Percentiles rank a stretch among this genome's conserved stretches.
These are phyloP conservation scores for Podarcis siculus DNA, from an alignment of 2,797 vertebrate species.

Conservation along the genomic window DNA sequence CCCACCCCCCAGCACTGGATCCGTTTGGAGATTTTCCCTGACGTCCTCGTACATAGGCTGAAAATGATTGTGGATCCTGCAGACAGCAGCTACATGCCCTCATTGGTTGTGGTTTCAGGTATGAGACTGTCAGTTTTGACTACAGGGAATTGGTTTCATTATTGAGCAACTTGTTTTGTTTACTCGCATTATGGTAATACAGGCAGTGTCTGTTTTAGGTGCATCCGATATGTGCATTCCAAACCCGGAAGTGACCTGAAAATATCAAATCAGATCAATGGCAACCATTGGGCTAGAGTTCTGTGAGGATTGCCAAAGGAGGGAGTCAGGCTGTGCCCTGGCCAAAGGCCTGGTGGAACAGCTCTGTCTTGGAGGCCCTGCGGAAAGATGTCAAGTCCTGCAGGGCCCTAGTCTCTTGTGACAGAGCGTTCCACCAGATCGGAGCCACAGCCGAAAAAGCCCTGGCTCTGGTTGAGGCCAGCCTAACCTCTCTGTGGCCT, in stretches of 20 bases:
- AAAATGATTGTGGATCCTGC: conserved; percentile 97
- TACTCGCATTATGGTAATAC: background rate
- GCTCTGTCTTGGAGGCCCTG: too few relatives aligned
- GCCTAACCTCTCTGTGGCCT: too few relatives aligned
- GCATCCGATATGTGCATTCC: background rate
- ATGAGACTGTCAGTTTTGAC: conserved; percentile 16
- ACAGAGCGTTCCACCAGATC: too few relatives aligned
- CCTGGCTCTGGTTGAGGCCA: too few relatives aligned
- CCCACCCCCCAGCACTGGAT: conserved; percentile 92
- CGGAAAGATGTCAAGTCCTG: too few relatives aligned
- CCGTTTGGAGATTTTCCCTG: conserved; percentile 95
- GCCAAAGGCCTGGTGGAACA: too few relatives aligned
- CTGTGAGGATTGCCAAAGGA: too few relatives aligned
- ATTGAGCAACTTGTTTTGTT: background rate
- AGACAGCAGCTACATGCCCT: conserved; percentile 99
- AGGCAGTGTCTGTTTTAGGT: background rate
- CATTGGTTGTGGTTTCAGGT: conserved; percentile 97
- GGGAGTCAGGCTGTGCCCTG: too few relatives aligned
- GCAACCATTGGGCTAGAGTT: too few relatives aligned
- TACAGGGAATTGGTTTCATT: background rate
- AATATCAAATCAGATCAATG: background rate
- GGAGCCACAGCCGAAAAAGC: too few relatives aligned
- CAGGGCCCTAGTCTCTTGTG: too few relatives aligned
- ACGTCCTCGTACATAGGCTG: conserved; percentile 93
- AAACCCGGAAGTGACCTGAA: background rate